A percentile compares a stretch with the other conserved stretches of the same genome.
phyloP scores from a whole-genome alignment of 2,113 vertebrate genomes.

The Nothocercus nigrocapillus region DNA sequence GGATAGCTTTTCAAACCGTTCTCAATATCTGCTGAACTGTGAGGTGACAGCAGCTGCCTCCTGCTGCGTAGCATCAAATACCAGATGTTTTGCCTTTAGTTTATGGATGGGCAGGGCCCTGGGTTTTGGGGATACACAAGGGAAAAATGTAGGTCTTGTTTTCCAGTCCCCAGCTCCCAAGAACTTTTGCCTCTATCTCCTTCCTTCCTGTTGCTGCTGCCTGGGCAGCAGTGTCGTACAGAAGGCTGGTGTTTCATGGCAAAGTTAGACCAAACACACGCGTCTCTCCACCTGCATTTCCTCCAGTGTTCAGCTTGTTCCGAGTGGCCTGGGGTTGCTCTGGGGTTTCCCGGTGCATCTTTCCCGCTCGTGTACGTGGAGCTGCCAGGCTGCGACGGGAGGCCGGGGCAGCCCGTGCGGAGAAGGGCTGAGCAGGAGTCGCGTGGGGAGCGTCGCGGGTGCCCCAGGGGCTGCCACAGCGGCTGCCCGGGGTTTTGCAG shows the following conservation, averaged over 20 bases:
- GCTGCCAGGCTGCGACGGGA: no score
- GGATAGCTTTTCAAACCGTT: not conserved
- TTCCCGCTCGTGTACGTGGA: not conserved
- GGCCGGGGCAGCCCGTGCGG: no score
- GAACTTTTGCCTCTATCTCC: not conserved
- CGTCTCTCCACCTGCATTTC: no score
- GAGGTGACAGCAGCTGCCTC: conserved; percentile 14
- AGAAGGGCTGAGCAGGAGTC: no score
- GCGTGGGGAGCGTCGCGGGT: no score
- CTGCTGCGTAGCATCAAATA: not conserved
- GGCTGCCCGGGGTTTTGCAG: no score
- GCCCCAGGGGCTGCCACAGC: no score
- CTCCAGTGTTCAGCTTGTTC: no score
- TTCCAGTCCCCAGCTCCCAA: no score
- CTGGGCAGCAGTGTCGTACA: not conserved
- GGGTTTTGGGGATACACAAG: not conserved
- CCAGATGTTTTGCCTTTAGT: not conserved
- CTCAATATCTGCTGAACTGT: not conserved
- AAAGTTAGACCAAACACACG: rapidly evolving
- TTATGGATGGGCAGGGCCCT: not conserved
- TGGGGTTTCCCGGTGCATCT: not conserved
- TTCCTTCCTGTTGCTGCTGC: not conserved
- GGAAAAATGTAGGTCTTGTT: not conserved
- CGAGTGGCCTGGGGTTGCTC: rapidly evolving
- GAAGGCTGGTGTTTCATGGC: not conserved